A percentile compares a stretch with the other conserved stretches of the same genome.
phyloP scores from a whole-genome alignment of 2,888 invertebrate genomes.

The Cenopis cana region DNA sequence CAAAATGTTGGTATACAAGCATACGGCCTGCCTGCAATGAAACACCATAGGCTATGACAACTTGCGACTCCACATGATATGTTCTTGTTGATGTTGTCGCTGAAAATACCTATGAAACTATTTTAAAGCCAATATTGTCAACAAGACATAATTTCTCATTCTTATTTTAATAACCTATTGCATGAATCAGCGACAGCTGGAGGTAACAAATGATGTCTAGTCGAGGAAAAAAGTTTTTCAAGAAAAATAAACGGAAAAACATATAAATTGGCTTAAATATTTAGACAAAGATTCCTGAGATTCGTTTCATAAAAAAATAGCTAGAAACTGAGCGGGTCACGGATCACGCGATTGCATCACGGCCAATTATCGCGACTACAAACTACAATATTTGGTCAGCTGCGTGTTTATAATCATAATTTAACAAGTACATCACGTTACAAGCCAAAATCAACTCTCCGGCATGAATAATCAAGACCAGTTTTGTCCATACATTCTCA shows the following conservation, averaged over 20 bases:
- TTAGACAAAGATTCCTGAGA: not conserved
- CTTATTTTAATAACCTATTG: not conserved
- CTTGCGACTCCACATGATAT: too few species aligned
- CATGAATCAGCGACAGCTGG: not conserved
- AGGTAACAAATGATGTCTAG: not conserved
- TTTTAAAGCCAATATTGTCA: not conserved
- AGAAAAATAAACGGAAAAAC: not conserved
- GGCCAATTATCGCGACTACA: conserved; percentile 82
- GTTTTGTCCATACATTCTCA: conserved; percentile 40
- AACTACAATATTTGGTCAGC: conserved; percentile 84
- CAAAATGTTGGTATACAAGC: not conserved
- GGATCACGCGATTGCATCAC: conserved; percentile 81
- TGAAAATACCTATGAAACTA: not conserved
- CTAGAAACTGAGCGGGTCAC: conserved; percentile 2
- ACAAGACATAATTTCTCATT: not conserved
- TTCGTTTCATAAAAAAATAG: conserved; percentile 14
- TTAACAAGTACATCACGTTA: conserved; percentile 46
- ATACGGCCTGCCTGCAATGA: not conserved
- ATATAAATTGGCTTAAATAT: not conserved
- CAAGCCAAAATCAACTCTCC: conserved; percentile 50
- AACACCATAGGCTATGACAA: not conserved
- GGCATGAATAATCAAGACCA: conserved; percentile 38
- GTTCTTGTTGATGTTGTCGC: not conserved
- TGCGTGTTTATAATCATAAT: conserved; percentile 70
- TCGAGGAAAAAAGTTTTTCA: not conserved